Base-by-base conservation (phyloP, 2,797 vertebrate genomes). In the Lagodon rhomboides region DNA sequence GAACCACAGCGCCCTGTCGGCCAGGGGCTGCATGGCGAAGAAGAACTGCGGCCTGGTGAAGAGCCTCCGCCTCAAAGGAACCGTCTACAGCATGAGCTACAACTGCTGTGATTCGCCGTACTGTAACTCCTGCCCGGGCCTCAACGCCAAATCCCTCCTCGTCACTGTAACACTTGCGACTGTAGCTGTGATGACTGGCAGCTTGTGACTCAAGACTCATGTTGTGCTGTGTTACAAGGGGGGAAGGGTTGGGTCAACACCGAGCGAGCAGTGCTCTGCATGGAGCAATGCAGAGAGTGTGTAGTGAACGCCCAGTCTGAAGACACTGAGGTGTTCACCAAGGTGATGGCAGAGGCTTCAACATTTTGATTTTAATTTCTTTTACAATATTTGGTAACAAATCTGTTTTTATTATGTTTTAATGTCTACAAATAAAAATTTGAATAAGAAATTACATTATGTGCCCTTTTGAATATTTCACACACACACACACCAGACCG, bases 91-190 rank as follows among this genome's bases (percentile, higher is more conserved):
- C 44, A 84, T 94, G 85, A 93, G 43, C 81, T 94, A 87, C 51
- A 2, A 15, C 68, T 95, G 95, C 88, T 95, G 95, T n/a, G 72
- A 87, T 11, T 27, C n/a, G 80, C 44, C 63, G 0, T 89, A 92
- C 91, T 95, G 95, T 49, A 95, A 95, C 91, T 76, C 89, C 2
- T 60, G 82, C 72, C 38, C 18, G 2, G 15, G 62, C 3, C 6
- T 79, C 12, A 2, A 41, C 0, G 71, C 68, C 41, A 46, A 23
- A 51, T 51, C 58, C 2, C 18, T 80, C 27, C 64, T 47, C 56
- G 15, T 90, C 58, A 27, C 38, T 0, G 17, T 83, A 4, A 50
- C 82, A 25, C 67, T 92, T 23, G 13, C 68, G 51, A 67, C 68
- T 74, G 59, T 59, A 3, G 70, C 69, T 43, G 50, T 66, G 63